phyloP scores from a whole-genome alignment of 2,888 invertebrate species.

The Alcis repandata region DNA sequence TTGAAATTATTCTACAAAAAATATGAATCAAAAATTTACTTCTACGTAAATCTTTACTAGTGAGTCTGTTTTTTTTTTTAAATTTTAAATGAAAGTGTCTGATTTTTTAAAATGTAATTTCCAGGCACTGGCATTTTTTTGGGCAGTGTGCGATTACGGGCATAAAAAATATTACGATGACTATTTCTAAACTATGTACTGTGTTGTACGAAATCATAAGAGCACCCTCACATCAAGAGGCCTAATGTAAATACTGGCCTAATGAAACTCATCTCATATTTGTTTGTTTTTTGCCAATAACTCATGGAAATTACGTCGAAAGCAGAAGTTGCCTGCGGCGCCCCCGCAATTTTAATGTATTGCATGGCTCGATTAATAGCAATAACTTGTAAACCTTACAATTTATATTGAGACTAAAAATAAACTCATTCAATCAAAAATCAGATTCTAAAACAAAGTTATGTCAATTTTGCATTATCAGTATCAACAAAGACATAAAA shows the following conservation, averaged over 20 bases:
- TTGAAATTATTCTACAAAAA: neutral
- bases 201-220: slow-evolving; percentile 6
- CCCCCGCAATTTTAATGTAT: slow-evolving; percentile 33
- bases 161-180: neutral
- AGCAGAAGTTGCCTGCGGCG: slow-evolving; percentile 29
- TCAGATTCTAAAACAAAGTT: no score
- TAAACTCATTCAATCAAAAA: no score
- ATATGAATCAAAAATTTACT: neutral
- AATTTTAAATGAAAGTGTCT: no score
- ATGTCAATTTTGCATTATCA: no score
- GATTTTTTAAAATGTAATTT: no score
- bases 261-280: slow-evolving; percentile 30
- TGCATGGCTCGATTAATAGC: slow-evolving; percentile 18
- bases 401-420: slow-evolving; percentile 3
- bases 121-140: no score
- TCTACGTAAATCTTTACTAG: no score
- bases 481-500: neutral
- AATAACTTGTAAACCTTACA: slow-evolving; percentile 10
- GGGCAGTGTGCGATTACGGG: no score
- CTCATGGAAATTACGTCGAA: slow-evolving; percentile 30
- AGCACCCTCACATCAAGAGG: slow-evolving; percentile 16
- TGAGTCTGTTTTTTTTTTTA: no score
- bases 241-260: slow-evolving; percentile 32
- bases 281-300: slow-evolving; percentile 37
- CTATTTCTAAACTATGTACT: neutral